Base-by-base conservation (phyloP, 2,888 invertebrate genomes). In the Ophion costatus region DNA sequence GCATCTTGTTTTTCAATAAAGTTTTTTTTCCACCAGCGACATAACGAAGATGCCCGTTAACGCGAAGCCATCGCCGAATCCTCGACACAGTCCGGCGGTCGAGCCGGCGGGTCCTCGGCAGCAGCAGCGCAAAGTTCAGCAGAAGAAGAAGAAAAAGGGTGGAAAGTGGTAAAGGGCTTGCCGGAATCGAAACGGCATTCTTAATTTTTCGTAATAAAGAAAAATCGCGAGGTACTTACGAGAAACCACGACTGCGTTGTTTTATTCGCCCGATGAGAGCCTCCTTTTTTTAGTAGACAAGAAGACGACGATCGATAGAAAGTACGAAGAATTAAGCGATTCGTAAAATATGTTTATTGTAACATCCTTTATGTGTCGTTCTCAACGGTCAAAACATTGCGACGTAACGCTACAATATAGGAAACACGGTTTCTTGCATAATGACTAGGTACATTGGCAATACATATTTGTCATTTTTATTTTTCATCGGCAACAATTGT, bases 81-180 rank as follows among this genome's bases (percentile, higher is more conserved):
- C 96, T 33, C 95, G 95, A 29, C 94, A 95, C 3, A 96, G 95
- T 84, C 94, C 95, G 85, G 94, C 95, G 57, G 95, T 95, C 87
- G 94, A 95, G 61, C 91, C 94, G 0, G 94, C 95, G 0, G 95
- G 95, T 51, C 96, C 96, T 81, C 95, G 96, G n/a, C 96, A 97
- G 94, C 96, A 97, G 89, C 96, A 96, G 88, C 94, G 95, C 59
- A 96, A 96, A 90, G 96, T 96, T 77, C 96, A 96, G 83, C 96
- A 96, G 92, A 96, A 96, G 93, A 96, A 96, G 92, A 97, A 97
- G 94, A 96, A 96, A 92, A 95, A 95, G 89, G 95, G 95, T 73
- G 95, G 95, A 22, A 94, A 94, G 85, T 94, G 94, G 94, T 94
- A 92, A 93, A 88, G 33, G 63, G 22, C 20, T 17, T 51, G 22